Percentiles rank a stretch among this genome's conserved stretches.
Conservation (phyloP, 2,113 vertebrate species). For the Cepphus grylle region DNA sequence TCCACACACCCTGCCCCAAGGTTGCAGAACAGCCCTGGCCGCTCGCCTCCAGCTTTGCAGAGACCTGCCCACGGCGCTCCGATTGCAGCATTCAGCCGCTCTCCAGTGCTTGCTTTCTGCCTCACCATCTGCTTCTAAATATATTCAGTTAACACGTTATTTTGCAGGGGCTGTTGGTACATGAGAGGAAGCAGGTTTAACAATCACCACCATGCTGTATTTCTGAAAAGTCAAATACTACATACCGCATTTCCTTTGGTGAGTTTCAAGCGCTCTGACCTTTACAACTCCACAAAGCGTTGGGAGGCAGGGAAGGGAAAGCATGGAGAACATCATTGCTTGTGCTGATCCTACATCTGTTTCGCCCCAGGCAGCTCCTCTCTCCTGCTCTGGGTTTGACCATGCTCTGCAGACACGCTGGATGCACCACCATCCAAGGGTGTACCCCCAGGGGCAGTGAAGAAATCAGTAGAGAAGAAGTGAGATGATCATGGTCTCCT, state of each 20-base stretch:
- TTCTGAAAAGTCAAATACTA: not conserved
- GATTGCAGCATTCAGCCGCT: not conserved
- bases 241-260: not conserved
- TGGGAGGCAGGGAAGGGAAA: not conserved
- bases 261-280: not conserved
- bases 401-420: not conserved
- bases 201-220: not conserved
- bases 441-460: not conserved
- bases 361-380: not conserved
- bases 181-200: not conserved
- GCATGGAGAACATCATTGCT: not conserved
- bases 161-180: not conserved
- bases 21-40: not conserved
- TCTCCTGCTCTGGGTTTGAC: not conserved
- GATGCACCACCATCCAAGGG: not conserved
- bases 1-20: not conserved
- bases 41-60: not conserved
- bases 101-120: not conserved
- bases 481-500: not conserved
- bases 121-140: not conserved
- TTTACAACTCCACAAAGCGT: not conserved
- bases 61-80: fast-evolving
- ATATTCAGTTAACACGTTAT: not conserved
- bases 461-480: not conserved
- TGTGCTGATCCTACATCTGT: not conserved